Evolutionary conservation across 1,140 invertebrate genomes (phyloP), one percentile per base, ranked within the genome.

Genomic region (Monochamus saltuarius): DNA sequence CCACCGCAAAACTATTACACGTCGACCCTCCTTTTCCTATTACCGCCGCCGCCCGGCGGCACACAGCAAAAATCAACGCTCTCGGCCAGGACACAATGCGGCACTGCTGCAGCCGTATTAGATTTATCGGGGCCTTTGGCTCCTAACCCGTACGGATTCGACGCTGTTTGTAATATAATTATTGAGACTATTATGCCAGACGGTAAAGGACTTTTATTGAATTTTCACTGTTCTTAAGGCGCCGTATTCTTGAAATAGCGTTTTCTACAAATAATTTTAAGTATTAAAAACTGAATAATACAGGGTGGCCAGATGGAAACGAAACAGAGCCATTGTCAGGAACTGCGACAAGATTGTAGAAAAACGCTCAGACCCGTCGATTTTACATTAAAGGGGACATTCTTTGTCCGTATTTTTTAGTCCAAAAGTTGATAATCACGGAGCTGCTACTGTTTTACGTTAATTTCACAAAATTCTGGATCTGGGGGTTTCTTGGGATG

Each of bases 1-100:
- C 43, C 40, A 11, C 52, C 40, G 38, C 38, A 34, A 55, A 55
- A 55, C 52, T 55, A 55, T 55, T 55, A 55, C 9, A 22, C 16
- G 11, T 42, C 17, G 52, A 38, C 38, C 43, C 43, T 22, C 16
- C 11, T 53, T 55, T 40, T 42, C 35, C 52, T 40, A 42, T 55
- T 55, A 22, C 34, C 13, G 38, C 29, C 34, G 52, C 35, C 39
- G 38, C 7, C 17, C 2, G 52, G 11, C 19, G 22, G 22, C 22
- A 29, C 22, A 29, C 22, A 29, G 22, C 22, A 29, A 29, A 29
- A 29, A 29, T 29, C 22, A 6, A 50, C 7, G 47, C 14, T 8
- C 29, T 46, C 17, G 29, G 14, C 29, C 29, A 46, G 16, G 17
- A 19, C 29, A 4, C 29, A 46, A 46, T 22, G 14, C 11, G 39